A percentile compares a stretch with the other conserved stretches of the same genome.
Conservation (phyloP, 2,888 invertebrate genomes). For the Hypsopygia costalis region DNA sequence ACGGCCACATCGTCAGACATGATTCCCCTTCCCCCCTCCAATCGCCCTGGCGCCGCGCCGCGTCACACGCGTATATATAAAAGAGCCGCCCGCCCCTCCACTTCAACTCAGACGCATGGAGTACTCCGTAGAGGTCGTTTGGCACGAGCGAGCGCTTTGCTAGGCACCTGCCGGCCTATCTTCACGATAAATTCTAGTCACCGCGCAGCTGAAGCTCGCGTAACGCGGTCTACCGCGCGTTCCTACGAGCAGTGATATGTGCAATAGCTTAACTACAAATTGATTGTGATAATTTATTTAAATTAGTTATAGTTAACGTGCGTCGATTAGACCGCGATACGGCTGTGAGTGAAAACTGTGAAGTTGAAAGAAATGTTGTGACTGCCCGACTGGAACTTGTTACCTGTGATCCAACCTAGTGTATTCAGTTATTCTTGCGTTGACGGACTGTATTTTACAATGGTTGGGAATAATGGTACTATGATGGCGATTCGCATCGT, state of each 20-base stretch:
- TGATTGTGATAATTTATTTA: constrained; percentile 78
- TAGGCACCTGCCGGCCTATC: constrained; percentile 81
- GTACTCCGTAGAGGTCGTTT: constrained; percentile 82
- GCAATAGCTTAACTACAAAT: constrained; percentile 76
- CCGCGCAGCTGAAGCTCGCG: constrained; percentile 74
- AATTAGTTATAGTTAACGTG: constrained; percentile 71
- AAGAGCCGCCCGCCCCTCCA: constrained; percentile 67
- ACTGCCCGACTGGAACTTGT: constrained; percentile 76
- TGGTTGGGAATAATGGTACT: constrained; percentile 93
- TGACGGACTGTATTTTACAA: constrained; percentile 74
- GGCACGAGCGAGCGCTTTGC: constrained; percentile 82
- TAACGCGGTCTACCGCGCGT: constrained; percentile 75
- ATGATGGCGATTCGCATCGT: constrained; percentile 94
- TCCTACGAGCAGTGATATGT: constrained; percentile 80
- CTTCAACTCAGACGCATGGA: constrained; percentile 81
- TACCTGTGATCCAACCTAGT: constrained; percentile 74
- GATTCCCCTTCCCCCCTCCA: constrained; percentile 26
- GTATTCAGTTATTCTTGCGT: constrained; percentile 71
- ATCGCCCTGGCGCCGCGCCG: constrained; percentile 41
- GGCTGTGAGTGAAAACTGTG: constrained; percentile 78
- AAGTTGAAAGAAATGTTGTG: constrained; percentile 67
- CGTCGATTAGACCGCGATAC: constrained; percentile 63
- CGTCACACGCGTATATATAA: constrained; percentile 71
- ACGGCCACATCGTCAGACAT: constrained; percentile 60
- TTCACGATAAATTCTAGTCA: constrained; percentile 77